Percentiles rank a stretch among this genome's conserved stretches.
phyloP scores from a whole-genome alignment of 2,888 invertebrate genomes.

The Heliconius charithonia region DNA sequence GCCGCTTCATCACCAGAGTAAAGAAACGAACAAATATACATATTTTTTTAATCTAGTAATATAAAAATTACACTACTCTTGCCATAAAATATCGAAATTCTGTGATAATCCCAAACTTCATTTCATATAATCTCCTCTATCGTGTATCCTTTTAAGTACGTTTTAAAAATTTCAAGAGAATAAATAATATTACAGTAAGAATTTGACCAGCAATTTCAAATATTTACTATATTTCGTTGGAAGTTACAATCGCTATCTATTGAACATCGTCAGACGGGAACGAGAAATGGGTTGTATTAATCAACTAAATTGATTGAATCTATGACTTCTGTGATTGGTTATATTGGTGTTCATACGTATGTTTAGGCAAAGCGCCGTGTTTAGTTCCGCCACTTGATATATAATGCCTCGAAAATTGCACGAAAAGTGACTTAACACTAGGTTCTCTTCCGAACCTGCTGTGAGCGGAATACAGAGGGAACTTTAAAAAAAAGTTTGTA shows the following conservation, averaged over 20 bases:
- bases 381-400: no score
- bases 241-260: conserved; percentile 2
- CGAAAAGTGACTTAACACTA: no score
- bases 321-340: conserved; percentile 1
- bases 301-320: conserved; percentile 27
- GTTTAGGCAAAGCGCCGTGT: no score
- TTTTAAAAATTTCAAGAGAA: neutral
- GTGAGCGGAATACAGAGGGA: no score
- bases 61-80: neutral
- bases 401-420: no score
- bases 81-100: neutral
- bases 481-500: no score
- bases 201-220: neutral
- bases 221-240: neutral
- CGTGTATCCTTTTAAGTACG: neutral
- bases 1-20: no score
- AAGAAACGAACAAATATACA: no score
- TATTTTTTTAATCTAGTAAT: neutral
- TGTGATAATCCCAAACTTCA: neutral
- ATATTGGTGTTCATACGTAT: neutral
- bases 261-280: conserved; percentile 4
- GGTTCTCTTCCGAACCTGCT: no score
- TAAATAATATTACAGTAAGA: neutral
- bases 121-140: neutral
- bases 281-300: conserved; percentile 21